Base-by-base conservation (phyloP, 2,113 vertebrate species). In the Tylochromis polylepis region DNA sequence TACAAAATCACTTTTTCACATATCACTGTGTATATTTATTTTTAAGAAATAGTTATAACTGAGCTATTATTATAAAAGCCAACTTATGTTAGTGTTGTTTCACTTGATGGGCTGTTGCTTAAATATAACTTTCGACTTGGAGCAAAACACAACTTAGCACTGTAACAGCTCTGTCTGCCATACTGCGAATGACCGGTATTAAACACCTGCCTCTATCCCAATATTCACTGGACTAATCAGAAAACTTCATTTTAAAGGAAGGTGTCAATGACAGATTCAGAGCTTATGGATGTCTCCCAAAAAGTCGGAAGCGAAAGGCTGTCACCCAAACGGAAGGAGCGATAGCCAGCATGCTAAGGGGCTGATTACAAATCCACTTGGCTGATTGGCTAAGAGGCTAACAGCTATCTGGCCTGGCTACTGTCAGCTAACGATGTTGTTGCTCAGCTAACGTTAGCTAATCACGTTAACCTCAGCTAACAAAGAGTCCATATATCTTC, bases 381-480 rank as follows among this genome's bases (percentile, higher is more conserved):
- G 22, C 83, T 92, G 84, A 92, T 86, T 90, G 85, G 93, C 91
- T 90, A 78, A 60, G 84, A 72, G 72, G 88, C 94, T 92, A 92
- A 82, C 85, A 81, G 92, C 92, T 90, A 55, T 79, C 79, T 83
- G 89, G 91, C 91, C 93, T 88, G 89, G 84, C 75, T 75, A 34
- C 43, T 70, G 83, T 53, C 84, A 65, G 91, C 90, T 90, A 72
- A 70, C 88, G 87, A 81, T 86, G 85, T 83, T 70, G 88, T 77
- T 59, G 88, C 38, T 85, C 43, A 85, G 92, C 93, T 91, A 91
- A 88, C 89, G 88, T 84, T 79, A 88, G 93, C 94, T 95, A 83
- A 92, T 91, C 87, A 89, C 79, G 92, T 92, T 91, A 93, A 94
- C 93, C 91, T 2, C 85, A 60, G 93, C 91, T 92, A 94, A 94